phyloP scores from a whole-genome alignment of 35 echinoderm and acorn worm species.

The Nesometra sesokonis region DNA sequence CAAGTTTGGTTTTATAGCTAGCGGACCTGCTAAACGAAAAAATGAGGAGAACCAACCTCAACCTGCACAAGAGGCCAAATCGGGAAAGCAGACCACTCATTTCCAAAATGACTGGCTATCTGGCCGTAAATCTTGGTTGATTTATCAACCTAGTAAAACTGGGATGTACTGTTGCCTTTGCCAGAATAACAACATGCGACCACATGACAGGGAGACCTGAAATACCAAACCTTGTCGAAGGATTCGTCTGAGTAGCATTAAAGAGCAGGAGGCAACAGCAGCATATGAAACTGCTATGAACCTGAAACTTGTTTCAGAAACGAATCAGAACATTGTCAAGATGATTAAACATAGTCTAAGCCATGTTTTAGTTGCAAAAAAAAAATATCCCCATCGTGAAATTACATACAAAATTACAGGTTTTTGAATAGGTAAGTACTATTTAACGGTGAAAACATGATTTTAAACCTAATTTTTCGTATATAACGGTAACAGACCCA shows the following conservation, averaged over 20 bases:
- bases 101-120: constrained; percentile 19
- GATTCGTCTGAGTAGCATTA: constrained; percentile 1
- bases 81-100: constrained; percentile 20
- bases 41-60: background rate
- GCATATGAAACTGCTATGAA: background rate
- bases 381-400: too few species aligned
- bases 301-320: too few species aligned
- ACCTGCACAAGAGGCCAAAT: background rate
- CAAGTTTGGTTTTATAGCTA: background rate
- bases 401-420: background rate
- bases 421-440: background rate
- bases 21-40: background rate
- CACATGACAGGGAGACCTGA: too few species aligned
- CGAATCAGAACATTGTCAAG: too few species aligned
- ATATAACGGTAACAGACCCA: constrained; percentile 1
- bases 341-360: too few species aligned
- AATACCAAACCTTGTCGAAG: constrained; percentile 3
- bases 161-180: too few species aligned
- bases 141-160: constrained; percentile 1
- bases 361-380: too few species aligned
- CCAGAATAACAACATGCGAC: constrained; percentile 30
- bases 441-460: background rate
- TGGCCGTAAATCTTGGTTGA: constrained; percentile 15
- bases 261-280: constrained; percentile 18
- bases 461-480: background rate